These are phyloP conservation scores for Istiophorus platypterus DNA, from an alignment of 2,113 vertebrate species.

Conservation along the genomic window DNA sequence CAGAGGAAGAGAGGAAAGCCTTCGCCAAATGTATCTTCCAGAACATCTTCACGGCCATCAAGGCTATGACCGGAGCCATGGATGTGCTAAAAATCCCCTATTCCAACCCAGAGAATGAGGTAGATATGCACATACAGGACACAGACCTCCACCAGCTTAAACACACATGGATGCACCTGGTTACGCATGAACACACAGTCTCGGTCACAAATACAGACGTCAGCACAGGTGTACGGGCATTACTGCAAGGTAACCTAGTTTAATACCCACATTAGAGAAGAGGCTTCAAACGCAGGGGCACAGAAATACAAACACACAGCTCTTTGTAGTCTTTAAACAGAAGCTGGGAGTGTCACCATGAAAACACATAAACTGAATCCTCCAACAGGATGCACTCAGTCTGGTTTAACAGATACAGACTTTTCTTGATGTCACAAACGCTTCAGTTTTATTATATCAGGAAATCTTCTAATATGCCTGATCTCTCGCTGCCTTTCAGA, in stretches of 20 bases:
- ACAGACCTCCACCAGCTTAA: background rate
- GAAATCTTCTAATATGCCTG: background rate
- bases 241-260: background rate
- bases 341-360: background rate
- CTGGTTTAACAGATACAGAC: background rate
- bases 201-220: background rate
- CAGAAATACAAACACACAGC: constrained; percentile 4
- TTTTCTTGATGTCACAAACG: background rate
- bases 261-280: constrained; percentile 9
- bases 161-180: background rate
- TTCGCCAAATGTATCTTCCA: constrained; percentile 89
- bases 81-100: constrained; percentile 86
- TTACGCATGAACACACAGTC: background rate
- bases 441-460: background rate
- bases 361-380: background rate
- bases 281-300: background rate
- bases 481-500: constrained; percentile 68
- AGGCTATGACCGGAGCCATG: constrained; percentile 88
- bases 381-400: background rate
- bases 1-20: constrained; percentile 87
- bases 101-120: constrained; percentile 84
- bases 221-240: background rate
- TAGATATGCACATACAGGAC: constrained; percentile 41
- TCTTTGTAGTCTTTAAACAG: constrained; percentile 1
- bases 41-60: constrained; percentile 88